Evolutionary conservation across 1,140 invertebrate species (phyloP), one percentile per base, ranked within the genome.

Genomic region (Formica selysi): DNA sequence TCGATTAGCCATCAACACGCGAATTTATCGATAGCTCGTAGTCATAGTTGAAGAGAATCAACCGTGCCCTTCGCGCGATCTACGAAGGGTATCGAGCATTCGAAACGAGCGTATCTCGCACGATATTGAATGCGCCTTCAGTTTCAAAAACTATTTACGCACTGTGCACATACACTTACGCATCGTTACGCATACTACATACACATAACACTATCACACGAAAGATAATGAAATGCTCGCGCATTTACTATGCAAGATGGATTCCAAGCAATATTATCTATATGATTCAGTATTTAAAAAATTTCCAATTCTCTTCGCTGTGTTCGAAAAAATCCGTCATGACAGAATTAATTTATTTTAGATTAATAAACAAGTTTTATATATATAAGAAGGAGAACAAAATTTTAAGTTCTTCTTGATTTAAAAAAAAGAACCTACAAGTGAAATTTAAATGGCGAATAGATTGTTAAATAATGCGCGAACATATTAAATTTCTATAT

Each of bases 1-100:
- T 83, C n/a, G 29, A 73, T 86, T 81, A 86, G 32, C 22, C 76
- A 84, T 51, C 48, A 51, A 51, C 84, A 88, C 67, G 36, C 71
- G 59, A 86, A 86, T 71, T 80, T 89, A 90, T 57, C 73, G 61
- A 89, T 90, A 90, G 85, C 51, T 89, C 78, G 80, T 90, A 90
- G 89, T 44, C 64, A 76, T 90, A 89, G 80, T 71, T 81, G 86
- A 88, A 65, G 29, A 85, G 38, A 79, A 87, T 87, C 88, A 76
- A 87, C 61, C 88, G 80, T 88, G 86, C 81, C 70, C 86, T 64
- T 67, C 73, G 87, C 51, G 73, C 74, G 86, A 81, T 44, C 64
- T 59, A 76, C 85, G 74, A 79, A 68, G 87, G 32, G 88, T 48
- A 41, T 74, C 79, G 79, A 62, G 32, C 41, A 67, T 80, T 90